Evolutionary conservation across 2,113 vertebrate species (phyloP).

Genomic region (Noctilio leporinus): DNA sequence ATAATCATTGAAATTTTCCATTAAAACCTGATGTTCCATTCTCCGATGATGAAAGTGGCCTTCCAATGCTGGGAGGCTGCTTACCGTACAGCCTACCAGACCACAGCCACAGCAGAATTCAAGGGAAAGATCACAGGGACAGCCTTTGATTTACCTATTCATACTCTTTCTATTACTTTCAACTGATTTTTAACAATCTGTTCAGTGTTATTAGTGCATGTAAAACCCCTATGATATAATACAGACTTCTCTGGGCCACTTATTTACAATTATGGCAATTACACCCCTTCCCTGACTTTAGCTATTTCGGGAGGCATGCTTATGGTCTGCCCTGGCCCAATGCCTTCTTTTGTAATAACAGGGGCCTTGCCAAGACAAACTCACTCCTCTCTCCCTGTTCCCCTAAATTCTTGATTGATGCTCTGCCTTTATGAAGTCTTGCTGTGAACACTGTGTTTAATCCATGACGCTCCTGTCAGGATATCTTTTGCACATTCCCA

Average conservation of each 20-base stretch:
- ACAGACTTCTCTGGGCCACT: constrained; percentile 38
- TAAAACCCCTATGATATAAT: constrained; percentile 49
- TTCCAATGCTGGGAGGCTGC: constrained; percentile 23
- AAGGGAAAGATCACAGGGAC: constrained; percentile 34
- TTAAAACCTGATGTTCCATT: constrained; percentile 45
- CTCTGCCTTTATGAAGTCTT: constrained; percentile 45
- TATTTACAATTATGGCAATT: constrained; percentile 61
- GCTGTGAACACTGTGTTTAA: constrained; percentile 30
- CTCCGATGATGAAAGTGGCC: constrained; percentile 14
- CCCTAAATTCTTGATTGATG: constrained; percentile 43
- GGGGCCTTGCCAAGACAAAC: constrained; percentile 51
- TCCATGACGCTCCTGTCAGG: neutral
- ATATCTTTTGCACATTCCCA: constrained; percentile 42
- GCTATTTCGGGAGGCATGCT: constrained; percentile 14
- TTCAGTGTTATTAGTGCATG: constrained; percentile 45
- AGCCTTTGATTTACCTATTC: constrained; percentile 55
- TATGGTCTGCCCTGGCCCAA: neutral
- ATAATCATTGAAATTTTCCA: constrained; percentile 39
- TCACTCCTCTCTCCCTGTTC: neutral
- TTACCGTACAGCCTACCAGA: constrained; percentile 20
- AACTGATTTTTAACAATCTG: constrained; percentile 49
- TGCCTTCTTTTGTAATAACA: constrained; percentile 47
- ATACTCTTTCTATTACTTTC: constrained; percentile 61
- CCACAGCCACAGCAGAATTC: neutral
- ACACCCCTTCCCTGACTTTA: constrained; percentile 42